These are phyloP conservation scores for honey bee (Apis mellifera) DNA, from an alignment of 1,140 invertebrate species.

Conservation along the genomic window DNA sequence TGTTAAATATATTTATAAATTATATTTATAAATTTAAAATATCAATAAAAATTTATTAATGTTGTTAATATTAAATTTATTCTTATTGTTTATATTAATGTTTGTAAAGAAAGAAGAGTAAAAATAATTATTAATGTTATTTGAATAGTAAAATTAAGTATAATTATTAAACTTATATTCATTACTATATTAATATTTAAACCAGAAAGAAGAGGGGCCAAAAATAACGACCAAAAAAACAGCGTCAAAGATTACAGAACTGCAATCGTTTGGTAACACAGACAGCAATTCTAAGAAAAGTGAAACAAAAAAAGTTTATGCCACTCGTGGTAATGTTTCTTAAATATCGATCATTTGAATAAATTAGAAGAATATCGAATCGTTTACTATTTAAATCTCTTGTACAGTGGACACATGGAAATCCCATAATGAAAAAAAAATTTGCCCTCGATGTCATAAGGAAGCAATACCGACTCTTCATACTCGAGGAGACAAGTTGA, in stretches of 20 bases:
- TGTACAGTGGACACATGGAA: slow-evolving; percentile 60
- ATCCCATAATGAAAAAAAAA: slow-evolving; percentile 49
- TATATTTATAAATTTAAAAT: too few relatives aligned
- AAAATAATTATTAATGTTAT: too few relatives aligned
- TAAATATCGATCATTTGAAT: background rate
- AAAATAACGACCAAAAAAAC: slow-evolving; percentile 14
- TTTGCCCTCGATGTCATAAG: slow-evolving; percentile 57
- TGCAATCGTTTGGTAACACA: background rate
- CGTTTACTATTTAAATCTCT: background rate
- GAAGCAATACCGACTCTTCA: slow-evolving; percentile 55
- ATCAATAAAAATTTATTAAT: too few relatives aligned
- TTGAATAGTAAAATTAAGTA: too few relatives aligned
- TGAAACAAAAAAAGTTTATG: slow-evolving; percentile 49
- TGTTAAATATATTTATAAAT: too few relatives aligned
- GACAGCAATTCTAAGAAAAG: background rate
- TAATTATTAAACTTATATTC: too few relatives aligned
- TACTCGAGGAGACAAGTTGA: slow-evolving; percentile 49
- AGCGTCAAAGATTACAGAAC: background rate
- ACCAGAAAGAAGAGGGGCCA: slow-evolving; percentile 1
- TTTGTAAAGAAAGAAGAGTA: too few relatives aligned
- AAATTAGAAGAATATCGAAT: background rate
- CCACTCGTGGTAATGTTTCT: slow-evolving; percentile 45
- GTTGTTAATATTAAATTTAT: too few relatives aligned
- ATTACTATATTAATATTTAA: background rate
- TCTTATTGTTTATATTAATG: too few relatives aligned